A percentile compares a stretch with the other conserved stretches of the same genome.
Conservation (phyloP, 2,888 invertebrate species). For the Sceliomorpha sp. region DNA sequence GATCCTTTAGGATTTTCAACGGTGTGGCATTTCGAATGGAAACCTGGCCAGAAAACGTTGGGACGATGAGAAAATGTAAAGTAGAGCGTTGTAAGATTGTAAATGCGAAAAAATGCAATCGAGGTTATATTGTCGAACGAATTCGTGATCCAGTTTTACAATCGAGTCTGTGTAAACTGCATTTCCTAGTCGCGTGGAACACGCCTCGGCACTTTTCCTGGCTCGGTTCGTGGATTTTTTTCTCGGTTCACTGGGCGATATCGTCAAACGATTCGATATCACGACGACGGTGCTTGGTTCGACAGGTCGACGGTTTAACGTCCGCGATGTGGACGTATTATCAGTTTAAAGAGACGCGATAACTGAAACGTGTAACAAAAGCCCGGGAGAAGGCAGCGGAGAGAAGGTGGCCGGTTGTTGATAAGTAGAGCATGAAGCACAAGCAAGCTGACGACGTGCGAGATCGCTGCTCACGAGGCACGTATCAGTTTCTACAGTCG, state of each 20-base stretch:
- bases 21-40: too few species aligned
- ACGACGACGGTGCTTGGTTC: conserved; percentile 22
- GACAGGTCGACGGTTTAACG: conserved; percentile 46
- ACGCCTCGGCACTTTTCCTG: conserved; percentile 47
- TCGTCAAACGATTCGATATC: conserved; percentile 24
- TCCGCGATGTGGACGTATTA: conserved; percentile 32
- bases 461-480: conserved; percentile 5
- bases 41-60: too few species aligned
- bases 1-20: too few species aligned
- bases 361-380: conserved; percentile 56
- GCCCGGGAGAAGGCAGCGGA: conserved; percentile 50
- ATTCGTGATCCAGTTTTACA: too few species aligned
- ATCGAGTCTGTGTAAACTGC: too few species aligned
- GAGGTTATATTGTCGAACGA: too few species aligned
- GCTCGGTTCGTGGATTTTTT: conserved; percentile 24
- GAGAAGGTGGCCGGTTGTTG: conserved; percentile 69
- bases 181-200: conserved; percentile 46
- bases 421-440: conserved; percentile 77
- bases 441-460: conserved; percentile 57
- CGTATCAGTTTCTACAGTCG: conserved; percentile 9
- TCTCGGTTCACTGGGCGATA: conserved; percentile 39
- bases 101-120: too few species aligned
- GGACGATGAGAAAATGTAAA: too few species aligned
- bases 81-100: too few species aligned
- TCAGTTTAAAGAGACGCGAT: conserved; percentile 49